Base-by-base conservation (phyloP, 2,888 invertebrate species). In the Drosophila neoperkinsi region DNA sequence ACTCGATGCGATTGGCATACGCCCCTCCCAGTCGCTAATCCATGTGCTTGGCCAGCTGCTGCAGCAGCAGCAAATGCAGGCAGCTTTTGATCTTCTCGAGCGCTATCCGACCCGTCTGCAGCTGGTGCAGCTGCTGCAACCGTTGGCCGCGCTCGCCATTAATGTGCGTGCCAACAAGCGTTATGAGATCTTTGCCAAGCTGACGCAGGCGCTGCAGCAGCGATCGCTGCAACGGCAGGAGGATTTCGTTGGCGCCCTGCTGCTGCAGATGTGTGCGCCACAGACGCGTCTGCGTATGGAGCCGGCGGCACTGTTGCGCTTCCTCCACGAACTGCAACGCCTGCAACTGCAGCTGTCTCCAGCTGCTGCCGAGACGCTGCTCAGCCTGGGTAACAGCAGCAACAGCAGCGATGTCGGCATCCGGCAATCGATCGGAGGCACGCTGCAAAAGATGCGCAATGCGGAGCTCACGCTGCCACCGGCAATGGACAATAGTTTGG, bases 231-330 rank as follows among this genome's bases (percentile, higher is more conserved):
- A 94, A 49, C 93, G 90, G 2, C 93, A 93, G 31, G 94, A 94
- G 46, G 95, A 95, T 83, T 94, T 95, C 93, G 91, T 94, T 0
- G 95, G 95, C 0, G 91, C 94, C 60, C 94, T 95, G 74, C 84
- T 96, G 4, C 92, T 94, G 59, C 91, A 93, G 7, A 93, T 95
- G 71, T 92, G 95, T 71, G 91, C 92, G 4, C 92, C 94, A 52
- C 94, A 93, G 68, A 25, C 78, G 31, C 94, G 93, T 59, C 82
- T 93, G 1, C 93, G 92, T 10, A 91, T 92, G 11, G 94, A 94
- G 82, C 71, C 94, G 3, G 71, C 84, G 1, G 92, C 94, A 43
- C 81, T 95, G 34, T 66, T 93, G 4, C 92, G 92, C 41, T 84
- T 95, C 55, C 70, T 95, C 6, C 93, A 94, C 88, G 95, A 92